Evolutionary conservation across 2,113 vertebrate species (phyloP).

Genomic region (Oryzias woworae): DNA sequence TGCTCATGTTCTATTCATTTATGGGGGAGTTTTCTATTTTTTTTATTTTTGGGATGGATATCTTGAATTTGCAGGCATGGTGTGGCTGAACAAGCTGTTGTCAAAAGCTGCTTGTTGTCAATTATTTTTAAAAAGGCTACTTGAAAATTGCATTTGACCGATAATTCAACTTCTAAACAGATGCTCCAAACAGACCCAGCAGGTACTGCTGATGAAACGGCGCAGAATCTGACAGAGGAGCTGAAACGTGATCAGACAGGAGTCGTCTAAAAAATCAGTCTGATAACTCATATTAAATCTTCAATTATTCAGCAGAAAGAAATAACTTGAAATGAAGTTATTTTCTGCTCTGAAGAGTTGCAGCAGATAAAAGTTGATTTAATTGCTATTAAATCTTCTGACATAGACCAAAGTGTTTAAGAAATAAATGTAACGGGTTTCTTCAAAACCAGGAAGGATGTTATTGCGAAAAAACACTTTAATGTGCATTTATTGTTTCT

Average conservation of each 20-base stretch:
- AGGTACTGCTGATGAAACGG: slow-evolving; percentile 10
- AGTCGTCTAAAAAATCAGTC: slow-evolving; percentile 4
- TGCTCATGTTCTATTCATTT: slow-evolving; percentile 72
- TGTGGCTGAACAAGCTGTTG: slow-evolving; percentile 46
- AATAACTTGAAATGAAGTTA: slow-evolving; percentile 10
- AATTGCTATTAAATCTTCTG: neutral
- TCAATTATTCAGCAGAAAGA: slow-evolving; percentile 12
- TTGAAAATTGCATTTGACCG: slow-evolving; percentile 44
- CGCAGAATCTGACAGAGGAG: slow-evolving; percentile 14
- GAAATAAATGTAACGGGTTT: neutral
- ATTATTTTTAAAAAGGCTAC: slow-evolving; percentile 38
- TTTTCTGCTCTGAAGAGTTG: slow-evolving; percentile 1
- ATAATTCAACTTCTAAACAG: slow-evolving; percentile 40
- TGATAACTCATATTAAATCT: slow-evolving; percentile 16
- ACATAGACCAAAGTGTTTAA: neutral
- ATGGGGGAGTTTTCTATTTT: slow-evolving; percentile 61
- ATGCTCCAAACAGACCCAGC: slow-evolving; percentile 37
- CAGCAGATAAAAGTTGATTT: slow-evolving; percentile 20
- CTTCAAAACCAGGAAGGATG: no score
- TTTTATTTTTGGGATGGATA: slow-evolving; percentile 38
- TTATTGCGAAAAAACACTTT: neutral
- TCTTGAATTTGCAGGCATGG: slow-evolving; percentile 67
- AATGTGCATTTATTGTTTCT: neutral
- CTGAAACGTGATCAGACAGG: slow-evolving; percentile 21
- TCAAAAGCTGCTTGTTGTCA: slow-evolving; percentile 41